Evolutionary conservation across 2,888 invertebrate genomes (phyloP).

Genomic region (Schizotus pectinicornis): DNA sequence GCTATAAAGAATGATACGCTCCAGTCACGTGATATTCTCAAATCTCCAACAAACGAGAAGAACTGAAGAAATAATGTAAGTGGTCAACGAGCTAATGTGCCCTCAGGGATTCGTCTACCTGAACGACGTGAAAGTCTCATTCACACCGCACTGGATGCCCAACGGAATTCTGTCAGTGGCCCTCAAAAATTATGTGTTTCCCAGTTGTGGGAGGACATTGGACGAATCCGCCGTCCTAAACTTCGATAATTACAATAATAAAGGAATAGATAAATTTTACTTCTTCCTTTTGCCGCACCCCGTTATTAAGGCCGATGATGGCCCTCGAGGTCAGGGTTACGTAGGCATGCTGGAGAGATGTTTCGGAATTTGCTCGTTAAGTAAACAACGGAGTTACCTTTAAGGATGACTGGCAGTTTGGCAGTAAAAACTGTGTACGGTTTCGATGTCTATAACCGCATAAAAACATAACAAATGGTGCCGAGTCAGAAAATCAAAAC

Average conservation of each 20-base stretch:
- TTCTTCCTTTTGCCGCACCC: constrained; percentile 19
- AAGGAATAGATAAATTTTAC: constrained; percentile 22
- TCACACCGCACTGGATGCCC: constrained; percentile 16
- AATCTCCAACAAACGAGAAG: no score
- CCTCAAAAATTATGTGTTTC: constrained; percentile 4
- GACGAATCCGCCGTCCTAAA: constrained; percentile 14
- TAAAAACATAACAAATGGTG: constrained; percentile 46
- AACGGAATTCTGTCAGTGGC: constrained; percentile 1
- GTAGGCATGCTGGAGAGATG: background rate
- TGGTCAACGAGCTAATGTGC: constrained; percentile 13
- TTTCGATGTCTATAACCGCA: constrained; percentile 25
- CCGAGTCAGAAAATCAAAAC: constrained; percentile 45
- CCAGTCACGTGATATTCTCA: background rate
- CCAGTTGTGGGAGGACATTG: constrained; percentile 4
- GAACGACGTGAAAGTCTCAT: constrained; percentile 28
- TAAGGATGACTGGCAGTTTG: constrained; percentile 27
- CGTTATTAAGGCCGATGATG: constrained; percentile 25
- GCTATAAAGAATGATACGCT: background rate
- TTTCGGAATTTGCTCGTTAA: constrained; percentile 29
- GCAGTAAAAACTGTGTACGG: constrained; percentile 19
- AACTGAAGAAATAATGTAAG: background rate
- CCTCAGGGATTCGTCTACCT: constrained; percentile 33
- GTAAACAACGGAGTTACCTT: constrained; percentile 26
- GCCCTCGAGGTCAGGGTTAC: constrained; percentile 22
- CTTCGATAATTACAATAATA: constrained; percentile 19